phyloP scores from a whole-genome alignment of 2,797 vertebrate species.

The Myotis planiceps region DNA sequence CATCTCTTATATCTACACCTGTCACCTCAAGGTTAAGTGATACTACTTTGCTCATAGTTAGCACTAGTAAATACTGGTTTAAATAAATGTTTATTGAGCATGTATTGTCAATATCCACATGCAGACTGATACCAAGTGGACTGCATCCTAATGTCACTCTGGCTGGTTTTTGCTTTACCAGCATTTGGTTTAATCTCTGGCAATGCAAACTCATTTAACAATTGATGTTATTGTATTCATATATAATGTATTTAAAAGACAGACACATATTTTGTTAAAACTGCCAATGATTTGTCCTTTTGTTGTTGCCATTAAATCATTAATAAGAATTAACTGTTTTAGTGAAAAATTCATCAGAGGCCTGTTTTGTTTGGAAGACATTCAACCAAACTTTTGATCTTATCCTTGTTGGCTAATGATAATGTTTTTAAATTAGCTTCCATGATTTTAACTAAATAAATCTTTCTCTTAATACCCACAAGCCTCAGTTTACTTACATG shows the following conservation, averaged over 20 bases:
- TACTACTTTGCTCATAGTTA: neutral
- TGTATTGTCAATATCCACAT: neutral
- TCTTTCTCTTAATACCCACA: neutral
- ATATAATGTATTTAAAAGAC: constrained; percentile 23
- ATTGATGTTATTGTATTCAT: neutral
- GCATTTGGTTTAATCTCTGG: neutral
- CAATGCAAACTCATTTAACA: neutral
- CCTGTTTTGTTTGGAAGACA: neutral
- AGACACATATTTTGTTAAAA: neutral
- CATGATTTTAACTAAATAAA: constrained; percentile 20
- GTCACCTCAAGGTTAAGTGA: neutral
- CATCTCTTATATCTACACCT: too few relatives aligned
- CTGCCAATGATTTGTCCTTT: neutral
- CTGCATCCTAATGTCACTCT: neutral
- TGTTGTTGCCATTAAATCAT: constrained; percentile 23
- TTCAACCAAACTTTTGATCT: neutral
- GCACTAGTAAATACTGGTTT: neutral
- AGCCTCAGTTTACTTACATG: neutral
- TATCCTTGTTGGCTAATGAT: neutral
- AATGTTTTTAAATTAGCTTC: neutral
- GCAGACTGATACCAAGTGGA: neutral
- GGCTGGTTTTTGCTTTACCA: neutral
- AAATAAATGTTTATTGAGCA: neutral
- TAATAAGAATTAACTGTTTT: neutral
- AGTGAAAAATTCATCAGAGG: neutral